phyloP scores from a whole-genome alignment of 2,888 invertebrate genomes.

The Plusia festucae region DNA sequence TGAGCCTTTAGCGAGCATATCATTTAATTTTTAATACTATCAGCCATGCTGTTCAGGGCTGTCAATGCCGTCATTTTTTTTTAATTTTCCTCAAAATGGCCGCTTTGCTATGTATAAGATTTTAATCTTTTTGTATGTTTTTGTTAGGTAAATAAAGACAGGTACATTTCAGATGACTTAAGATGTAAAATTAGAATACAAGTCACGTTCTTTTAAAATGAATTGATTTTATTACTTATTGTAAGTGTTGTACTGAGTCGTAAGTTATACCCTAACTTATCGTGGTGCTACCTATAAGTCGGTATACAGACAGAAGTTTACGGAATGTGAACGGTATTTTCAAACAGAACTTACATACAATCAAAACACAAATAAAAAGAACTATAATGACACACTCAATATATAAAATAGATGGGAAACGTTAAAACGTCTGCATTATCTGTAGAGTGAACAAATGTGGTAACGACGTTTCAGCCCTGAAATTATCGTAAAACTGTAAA shows the following conservation, averaged over 20 bases:
- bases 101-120: not conserved
- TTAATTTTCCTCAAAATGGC: not conserved
- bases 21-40: slow-evolving; percentile 42
- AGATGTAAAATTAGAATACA: not conserved
- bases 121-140: not conserved
- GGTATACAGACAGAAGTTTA: too few species aligned
- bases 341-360: too few species aligned
- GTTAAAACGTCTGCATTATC: too few species aligned
- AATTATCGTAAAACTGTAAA: slow-evolving; percentile 47
- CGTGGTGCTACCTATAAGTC: too few species aligned
- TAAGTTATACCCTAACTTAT: too few species aligned
- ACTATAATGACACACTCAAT: too few species aligned
- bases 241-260: not conserved
- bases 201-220: not conserved
- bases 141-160: not conserved
- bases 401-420: too few species aligned
- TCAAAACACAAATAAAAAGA: too few species aligned
- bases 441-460: too few species aligned
- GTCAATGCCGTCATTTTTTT: slow-evolving; percentile 15
- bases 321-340: too few species aligned
- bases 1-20: slow-evolving; percentile 39
- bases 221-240: not conserved
- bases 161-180: too few species aligned
- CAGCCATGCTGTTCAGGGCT: slow-evolving; percentile 29
- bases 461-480: slow-evolving; percentile 43